phyloP scores from a whole-genome alignment of 2,888 invertebrate species.

The Tromatobia lineatoria region DNA sequence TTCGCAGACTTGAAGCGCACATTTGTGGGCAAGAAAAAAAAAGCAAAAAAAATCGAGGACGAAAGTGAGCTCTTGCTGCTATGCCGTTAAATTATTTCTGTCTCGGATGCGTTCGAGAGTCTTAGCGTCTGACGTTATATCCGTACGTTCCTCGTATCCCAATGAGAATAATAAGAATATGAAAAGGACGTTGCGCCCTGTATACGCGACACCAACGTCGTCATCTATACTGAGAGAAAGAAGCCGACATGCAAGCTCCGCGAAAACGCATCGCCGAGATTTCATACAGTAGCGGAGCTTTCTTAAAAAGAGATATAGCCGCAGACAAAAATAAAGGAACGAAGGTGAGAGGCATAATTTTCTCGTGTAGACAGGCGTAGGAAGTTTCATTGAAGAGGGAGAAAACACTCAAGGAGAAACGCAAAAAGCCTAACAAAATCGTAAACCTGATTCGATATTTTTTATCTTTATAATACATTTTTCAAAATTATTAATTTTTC shows the following conservation, averaged over 20 bases:
- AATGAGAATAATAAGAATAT: slow-evolving; percentile 60
- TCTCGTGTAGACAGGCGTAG: neutral
- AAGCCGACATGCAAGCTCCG: slow-evolving; percentile 22
- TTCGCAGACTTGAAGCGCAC: neutral
- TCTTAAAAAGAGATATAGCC: slow-evolving; percentile 27
- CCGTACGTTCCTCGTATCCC: slow-evolving; percentile 53
- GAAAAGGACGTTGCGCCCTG: slow-evolving; percentile 64
- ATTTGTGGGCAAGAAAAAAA: neutral
- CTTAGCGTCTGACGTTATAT: slow-evolving; percentile 64
- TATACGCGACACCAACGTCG: slow-evolving; percentile 31
- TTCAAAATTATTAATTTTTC: neutral
- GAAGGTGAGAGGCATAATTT: slow-evolving; percentile 27
- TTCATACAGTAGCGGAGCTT: slow-evolving; percentile 3
- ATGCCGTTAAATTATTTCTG: slow-evolving; percentile 63
- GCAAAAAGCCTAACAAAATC: neutral
- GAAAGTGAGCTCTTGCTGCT: slow-evolving; percentile 40
- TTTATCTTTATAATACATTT: neutral
- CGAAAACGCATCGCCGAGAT: slow-evolving; percentile 27
- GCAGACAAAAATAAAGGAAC: slow-evolving; percentile 31
- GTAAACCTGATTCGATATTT: slow-evolving; percentile 1
- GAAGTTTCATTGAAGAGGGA: slow-evolving; percentile 14
- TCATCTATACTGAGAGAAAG: slow-evolving; percentile 40
- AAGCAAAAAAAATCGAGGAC: slow-evolving; percentile 24
- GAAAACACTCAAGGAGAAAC: slow-evolving; percentile 8
- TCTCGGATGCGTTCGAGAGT: slow-evolving; percentile 62